Evolutionary conservation across 2,888 invertebrate species (phyloP).

Genomic region (Dusona sp.): DNA sequence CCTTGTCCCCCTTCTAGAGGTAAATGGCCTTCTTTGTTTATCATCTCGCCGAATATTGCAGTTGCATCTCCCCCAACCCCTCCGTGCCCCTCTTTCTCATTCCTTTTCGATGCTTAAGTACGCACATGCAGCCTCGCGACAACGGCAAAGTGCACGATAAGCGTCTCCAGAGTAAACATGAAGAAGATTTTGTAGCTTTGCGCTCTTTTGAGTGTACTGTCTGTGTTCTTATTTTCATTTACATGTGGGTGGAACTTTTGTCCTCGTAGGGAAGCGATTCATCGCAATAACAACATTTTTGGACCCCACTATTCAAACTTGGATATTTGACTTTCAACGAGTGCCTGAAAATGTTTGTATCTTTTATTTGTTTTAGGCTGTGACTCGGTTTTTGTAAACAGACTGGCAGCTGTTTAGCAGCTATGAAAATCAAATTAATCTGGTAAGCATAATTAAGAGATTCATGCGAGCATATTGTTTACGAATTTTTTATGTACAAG

Average conservation of each 20-base stretch:
- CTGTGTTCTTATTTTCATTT: too few relatives aligned
- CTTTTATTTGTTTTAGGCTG: neutral
- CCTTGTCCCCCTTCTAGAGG: conserved; percentile 62
- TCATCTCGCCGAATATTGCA: conserved; percentile 61
- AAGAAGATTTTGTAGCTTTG: too few relatives aligned
- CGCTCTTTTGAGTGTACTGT: too few relatives aligned
- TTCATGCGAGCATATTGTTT: neutral
- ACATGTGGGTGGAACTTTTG: too few relatives aligned
- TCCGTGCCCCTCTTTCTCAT: neutral
- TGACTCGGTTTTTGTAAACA: neutral
- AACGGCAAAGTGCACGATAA: conserved; percentile 75
- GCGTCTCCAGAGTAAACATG: too few relatives aligned
- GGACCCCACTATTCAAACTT: neutral
- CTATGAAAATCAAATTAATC: neutral
- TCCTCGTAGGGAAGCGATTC: too few relatives aligned
- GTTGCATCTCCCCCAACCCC: conserved; percentile 19
- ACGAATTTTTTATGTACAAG: neutral
- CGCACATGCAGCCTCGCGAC: conserved; percentile 59
- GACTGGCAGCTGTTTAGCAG: neutral
- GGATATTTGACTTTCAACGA: neutral
- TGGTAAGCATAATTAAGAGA: neutral
- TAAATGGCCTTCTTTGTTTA: conserved; percentile 74
- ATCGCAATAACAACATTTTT: too few relatives aligned
- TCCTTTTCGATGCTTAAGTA: conserved; percentile 54
- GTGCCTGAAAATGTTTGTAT: neutral